Base-by-base conservation (phyloP, 2,113 vertebrate genomes). In the Phalacrocorax pelagicus region DNA sequence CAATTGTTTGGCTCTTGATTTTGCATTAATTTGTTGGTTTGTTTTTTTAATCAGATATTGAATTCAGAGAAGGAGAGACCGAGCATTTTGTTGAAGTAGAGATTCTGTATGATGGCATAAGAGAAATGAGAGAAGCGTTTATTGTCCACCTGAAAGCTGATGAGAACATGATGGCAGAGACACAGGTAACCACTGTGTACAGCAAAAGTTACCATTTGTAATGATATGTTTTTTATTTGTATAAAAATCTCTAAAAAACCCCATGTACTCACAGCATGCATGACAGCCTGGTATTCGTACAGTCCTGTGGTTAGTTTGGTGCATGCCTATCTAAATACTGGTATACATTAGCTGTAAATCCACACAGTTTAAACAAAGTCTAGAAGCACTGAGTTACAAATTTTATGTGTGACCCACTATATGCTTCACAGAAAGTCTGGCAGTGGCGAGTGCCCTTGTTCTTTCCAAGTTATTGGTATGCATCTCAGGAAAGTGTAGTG, bases 101-200 rank as follows among this genome's bases (percentile, higher is more conserved):
- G 97, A 96, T 99, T 90, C 97, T 99, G n/a, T 98, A 98, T 77
- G 98, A 98, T 10, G 98, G 99, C 19, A 83, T 98, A 94, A 97
- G 98, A 92, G 99, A 99, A 97, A 98, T 99, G 98, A 98, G 98
- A 80, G 98, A 99, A 97, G 98, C 98, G 69, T 99, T 99, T 96
- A 98, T 97, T 12, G 97, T 99, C 14, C 98, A 98, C 96, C 97
- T 99, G 98, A 99, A 99, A 95, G 98, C 98, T 32, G 99, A 99
- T 70, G 98, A 99, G 95, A 98, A 99, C 97, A 98, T 98, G 98
- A 98, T 98, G 92, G 98, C 99, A 46, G 98, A 99, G 95, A 98
- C 98, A 94, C 98, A 98, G 98, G 99, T 99, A 97, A 97, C 91
- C n/a, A 18, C 65, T 63, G 36, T 27, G 42, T 44, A 51, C 36